Evolutionary conservation across 2,888 invertebrate genomes (phyloP), one percentile per base, ranked within the genome.

Genomic region (Tetanocera ferruginea): DNA sequence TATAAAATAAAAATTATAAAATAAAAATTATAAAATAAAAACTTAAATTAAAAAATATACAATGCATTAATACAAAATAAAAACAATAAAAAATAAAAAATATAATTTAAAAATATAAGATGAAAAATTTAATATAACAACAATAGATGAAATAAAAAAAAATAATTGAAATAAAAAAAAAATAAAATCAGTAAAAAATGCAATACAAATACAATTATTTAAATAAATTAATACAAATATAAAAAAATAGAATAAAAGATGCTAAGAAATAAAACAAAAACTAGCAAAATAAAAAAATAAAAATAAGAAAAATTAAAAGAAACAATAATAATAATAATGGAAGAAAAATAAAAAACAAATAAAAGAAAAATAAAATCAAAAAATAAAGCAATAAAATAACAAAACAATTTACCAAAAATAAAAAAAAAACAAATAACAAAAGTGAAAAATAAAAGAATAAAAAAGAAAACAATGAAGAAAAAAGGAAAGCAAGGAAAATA

Each of bases 41-140:
- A 74, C 71, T 81, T 74, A 82, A 69, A 76, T n/a, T 60, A 72
- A 52, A 72, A 52, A 43, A 28, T 64, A 3, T 9, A 52, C 76
- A 81, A 34, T 19, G 76, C 69, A 64, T 17, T 11, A 51, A 51
- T 5, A 3, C 2, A 51, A 51, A n/a, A 51, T 5, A 51, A 17
- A 51, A 51, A 5, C 2, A 51, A 51, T 17, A 17, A 51, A 51
- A 51, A n/a, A 51, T 17, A 51, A 5, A 51, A 51, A 51, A n/a
- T 17, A 51, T 17, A 17, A 51, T 5, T 5, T 3, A 51, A 51
- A 51, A 17, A 51, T 17, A 8, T 17, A 5, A 51, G 6, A 17
- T 5, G n/a, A 5, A 51, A 8, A 51, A 17, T 5, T 9, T 9
- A 14, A 49, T 9, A 49, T 49, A 49, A 49, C 6, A 14, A 49